phyloP scores from a whole-genome alignment of 2,888 invertebrate genomes.

The Drosophila acutilabella region DNA sequence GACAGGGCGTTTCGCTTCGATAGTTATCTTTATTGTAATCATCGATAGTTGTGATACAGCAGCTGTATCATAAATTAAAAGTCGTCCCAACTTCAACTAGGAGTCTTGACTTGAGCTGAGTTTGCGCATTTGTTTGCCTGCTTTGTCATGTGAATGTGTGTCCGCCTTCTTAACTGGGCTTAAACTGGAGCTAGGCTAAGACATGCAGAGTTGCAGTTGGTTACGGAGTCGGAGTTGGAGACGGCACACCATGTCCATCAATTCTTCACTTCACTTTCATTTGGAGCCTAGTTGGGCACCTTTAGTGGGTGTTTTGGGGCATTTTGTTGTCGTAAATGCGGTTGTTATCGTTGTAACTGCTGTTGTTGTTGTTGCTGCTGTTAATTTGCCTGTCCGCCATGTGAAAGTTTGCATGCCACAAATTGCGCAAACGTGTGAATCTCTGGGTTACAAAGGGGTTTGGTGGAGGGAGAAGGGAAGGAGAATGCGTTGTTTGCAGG shows the following conservation, averaged over 20 bases:
- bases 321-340: constrained; percentile 41
- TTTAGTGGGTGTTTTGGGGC: constrained; percentile 72
- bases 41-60: constrained; percentile 33
- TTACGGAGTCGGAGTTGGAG: constrained; percentile 2
- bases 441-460: constrained; percentile 7
- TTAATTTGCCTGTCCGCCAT: constrained; percentile 69
- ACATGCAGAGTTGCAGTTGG: constrained; percentile 12
- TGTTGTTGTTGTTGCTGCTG: constrained; percentile 46
- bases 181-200: constrained; percentile 23
- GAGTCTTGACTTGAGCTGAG: constrained; percentile 7
- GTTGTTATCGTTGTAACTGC: constrained; percentile 45
- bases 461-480: not conserved
- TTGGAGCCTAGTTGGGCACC: constrained; percentile 43
- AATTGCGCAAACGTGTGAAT: constrained; percentile 74
- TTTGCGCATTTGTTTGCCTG: constrained; percentile 65
- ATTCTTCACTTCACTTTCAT: constrained; percentile 83
- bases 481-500: constrained; percentile 10
- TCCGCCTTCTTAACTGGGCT: constrained; percentile 52
- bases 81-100: constrained; percentile 5
- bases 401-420: constrained; percentile 80
- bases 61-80: constrained; percentile 70
- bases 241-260: constrained; percentile 73
- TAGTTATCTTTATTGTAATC: constrained; percentile 61
- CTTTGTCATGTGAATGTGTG: constrained; percentile 67
- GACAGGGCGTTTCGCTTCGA: constrained; percentile 69